phyloP scores from a whole-genome alignment of 2,113 vertebrate genomes.

The Paralichthys olivaceus region DNA sequence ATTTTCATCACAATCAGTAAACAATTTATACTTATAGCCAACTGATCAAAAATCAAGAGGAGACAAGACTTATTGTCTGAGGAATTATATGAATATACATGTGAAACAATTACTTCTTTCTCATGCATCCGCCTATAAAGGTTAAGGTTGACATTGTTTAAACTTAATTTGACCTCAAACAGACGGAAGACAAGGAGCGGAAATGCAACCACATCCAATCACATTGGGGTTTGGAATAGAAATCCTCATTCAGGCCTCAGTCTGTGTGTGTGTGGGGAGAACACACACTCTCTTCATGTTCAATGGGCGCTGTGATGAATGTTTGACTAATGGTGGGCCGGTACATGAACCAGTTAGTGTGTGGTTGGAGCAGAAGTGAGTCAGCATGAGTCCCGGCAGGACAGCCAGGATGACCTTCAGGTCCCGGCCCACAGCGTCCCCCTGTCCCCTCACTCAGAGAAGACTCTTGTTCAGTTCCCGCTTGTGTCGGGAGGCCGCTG shows the following conservation, averaged over 20 bases:
- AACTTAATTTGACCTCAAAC: no score
- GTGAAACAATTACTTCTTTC: no score
- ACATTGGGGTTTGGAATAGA: constrained; percentile 13
- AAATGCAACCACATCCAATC: no score
- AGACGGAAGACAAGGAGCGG: no score
- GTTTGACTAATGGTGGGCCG: constrained; percentile 74
- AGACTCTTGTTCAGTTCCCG: constrained; percentile 74
- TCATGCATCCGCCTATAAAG: no score
- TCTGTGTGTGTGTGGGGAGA: constrained; percentile 19
- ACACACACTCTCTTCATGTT: constrained; percentile 48
- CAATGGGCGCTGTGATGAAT: constrained; percentile 71
- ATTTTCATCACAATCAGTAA: neutral
- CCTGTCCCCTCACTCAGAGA: constrained; percentile 68
- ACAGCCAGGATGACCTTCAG: constrained; percentile 67
- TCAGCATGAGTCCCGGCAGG: constrained; percentile 60
- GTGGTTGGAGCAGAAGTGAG: constrained; percentile 49
- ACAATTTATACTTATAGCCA: no score
- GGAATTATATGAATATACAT: no score
- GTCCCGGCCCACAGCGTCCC: constrained; percentile 66
- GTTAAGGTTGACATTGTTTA: no score
- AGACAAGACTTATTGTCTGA: no score
- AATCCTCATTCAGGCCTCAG: constrained; percentile 35
- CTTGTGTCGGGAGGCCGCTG: constrained; percentile 24
- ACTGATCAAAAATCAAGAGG: no score
- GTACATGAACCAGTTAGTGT: constrained; percentile 47